phyloP scores from a whole-genome alignment of 2,113 vertebrate genomes.

The Scytalopus superciliaris region DNA sequence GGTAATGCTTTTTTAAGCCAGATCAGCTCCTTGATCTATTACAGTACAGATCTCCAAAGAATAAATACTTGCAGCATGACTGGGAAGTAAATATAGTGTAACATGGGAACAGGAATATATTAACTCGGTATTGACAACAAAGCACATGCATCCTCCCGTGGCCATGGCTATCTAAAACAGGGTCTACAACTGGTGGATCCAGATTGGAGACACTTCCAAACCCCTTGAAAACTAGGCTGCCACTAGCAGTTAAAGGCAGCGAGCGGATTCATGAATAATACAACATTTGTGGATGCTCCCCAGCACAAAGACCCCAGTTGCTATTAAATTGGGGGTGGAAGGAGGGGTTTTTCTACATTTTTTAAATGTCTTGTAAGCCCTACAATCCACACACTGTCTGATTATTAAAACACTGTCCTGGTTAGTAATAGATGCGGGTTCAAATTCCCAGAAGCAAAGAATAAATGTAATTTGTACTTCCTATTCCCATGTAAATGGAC shows the following conservation, averaged over 20 bases:
- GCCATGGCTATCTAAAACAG: neutral
- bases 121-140: neutral
- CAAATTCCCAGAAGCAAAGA: neutral
- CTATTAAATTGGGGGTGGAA: neutral
- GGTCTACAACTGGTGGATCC: neutral
- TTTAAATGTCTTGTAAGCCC: neutral
- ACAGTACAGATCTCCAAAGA: neutral
- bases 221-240: neutral
- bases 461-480: neutral
- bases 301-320: neutral
- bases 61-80: neutral
- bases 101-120: neutral
- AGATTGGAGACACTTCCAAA: neutral
- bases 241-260: neutral
- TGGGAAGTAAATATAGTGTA: neutral
- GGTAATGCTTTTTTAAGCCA: slow-evolving; percentile 1
- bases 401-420: neutral
- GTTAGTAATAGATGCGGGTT: neutral
- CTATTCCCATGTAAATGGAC: neutral
- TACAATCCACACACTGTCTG: neutral
- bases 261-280: fast-evolving
- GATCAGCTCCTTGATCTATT: slow-evolving; percentile 1
- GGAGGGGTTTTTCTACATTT: neutral
- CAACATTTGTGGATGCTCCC: neutral
- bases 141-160: neutral